A percentile compares a stretch with the other conserved stretches of the same genome.
These are phyloP conservation scores for Paelopatides confundens DNA, from an alignment of 53 echinoderm and acorn worm genomes.

Conservation along the genomic window DNA sequence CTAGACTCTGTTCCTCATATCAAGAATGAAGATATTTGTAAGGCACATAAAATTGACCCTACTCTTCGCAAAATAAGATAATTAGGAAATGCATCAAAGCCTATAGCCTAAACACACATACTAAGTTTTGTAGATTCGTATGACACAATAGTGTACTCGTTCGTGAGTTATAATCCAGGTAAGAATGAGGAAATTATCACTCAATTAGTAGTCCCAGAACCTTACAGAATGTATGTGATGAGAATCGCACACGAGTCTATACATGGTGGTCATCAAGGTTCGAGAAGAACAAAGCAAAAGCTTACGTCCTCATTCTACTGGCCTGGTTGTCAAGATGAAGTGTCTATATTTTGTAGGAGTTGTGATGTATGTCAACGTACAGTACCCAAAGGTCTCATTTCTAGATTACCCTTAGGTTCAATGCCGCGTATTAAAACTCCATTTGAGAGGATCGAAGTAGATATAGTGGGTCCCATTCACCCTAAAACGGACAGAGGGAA, in stretches of 20 bases:
- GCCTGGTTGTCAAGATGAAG: conserved; percentile 57
- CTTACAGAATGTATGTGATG: conserved; percentile 20
- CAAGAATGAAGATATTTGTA: background rate
- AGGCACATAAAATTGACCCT: background rate
- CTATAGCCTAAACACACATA: too few relatives aligned
- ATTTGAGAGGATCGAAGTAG: conserved; percentile 57
- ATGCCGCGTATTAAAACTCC: conserved; percentile 64
- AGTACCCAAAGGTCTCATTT: conserved; percentile 50
- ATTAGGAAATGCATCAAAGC: background rate
- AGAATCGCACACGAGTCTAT: conserved; percentile 62
- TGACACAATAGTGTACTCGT: background rate
- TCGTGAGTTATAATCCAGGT: background rate
- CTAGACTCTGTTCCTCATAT: background rate
- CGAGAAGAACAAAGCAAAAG: conserved; percentile 50
- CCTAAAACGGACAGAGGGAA: conserved; percentile 45
- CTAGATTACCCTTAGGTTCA: conserved; percentile 59
- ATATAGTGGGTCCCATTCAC: conserved; percentile 64
- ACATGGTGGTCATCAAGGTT: conserved; percentile 58
- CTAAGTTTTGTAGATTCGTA: background rate
- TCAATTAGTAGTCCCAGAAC: conserved; percentile 44
- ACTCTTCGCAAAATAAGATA: background rate
- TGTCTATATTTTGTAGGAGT: conserved; percentile 39
- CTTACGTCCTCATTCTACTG: conserved; percentile 51
- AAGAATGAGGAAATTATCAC: background rate
- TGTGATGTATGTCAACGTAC: conserved; percentile 73